These are phyloP conservation scores for Dryococelus australis DNA, from an alignment of 2,888 invertebrate genomes.

Conservation along the genomic window DNA sequence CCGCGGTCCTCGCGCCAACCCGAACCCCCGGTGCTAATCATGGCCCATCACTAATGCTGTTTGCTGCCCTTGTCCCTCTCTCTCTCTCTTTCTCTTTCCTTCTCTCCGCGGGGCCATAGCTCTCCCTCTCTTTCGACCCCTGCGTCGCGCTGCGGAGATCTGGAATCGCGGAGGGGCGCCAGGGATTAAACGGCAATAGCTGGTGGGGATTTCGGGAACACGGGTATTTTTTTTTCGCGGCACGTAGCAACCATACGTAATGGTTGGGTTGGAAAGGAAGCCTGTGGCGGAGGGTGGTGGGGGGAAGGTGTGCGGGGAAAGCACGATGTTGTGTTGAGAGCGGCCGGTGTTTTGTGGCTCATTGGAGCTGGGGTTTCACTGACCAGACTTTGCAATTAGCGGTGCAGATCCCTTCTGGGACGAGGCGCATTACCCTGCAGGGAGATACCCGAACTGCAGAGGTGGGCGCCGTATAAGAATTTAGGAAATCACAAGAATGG, in stretches of 20 bases:
- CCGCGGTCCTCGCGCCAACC: background rate
- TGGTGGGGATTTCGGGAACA: background rate
- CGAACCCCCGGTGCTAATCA: constrained; percentile 18
- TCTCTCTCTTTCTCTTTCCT: background rate
- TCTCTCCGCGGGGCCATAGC: background rate
- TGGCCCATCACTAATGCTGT: constrained; percentile 26
- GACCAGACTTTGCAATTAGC: constrained; percentile 30
- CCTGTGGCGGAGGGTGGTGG: background rate
- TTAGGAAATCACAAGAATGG: background rate
- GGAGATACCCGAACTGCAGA: background rate
- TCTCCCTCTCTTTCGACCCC: background rate
- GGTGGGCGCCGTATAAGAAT: background rate
- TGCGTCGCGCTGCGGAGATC: background rate
- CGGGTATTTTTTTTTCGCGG: background rate
- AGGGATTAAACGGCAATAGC: constrained; percentile 9
- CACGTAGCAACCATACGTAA: background rate
- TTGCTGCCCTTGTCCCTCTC: background rate
- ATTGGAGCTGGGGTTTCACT: background rate
- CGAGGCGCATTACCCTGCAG: background rate
- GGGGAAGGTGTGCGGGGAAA: background rate
- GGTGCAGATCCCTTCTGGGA: background rate
- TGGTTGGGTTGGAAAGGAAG: background rate
- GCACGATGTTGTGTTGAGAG: background rate
- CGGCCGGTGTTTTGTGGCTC: constrained; percentile 25
- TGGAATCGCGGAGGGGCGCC: background rate